Evolutionary conservation across 2,888 invertebrate species (phyloP).

Genomic region (Phragmatobia fuliginosa): DNA sequence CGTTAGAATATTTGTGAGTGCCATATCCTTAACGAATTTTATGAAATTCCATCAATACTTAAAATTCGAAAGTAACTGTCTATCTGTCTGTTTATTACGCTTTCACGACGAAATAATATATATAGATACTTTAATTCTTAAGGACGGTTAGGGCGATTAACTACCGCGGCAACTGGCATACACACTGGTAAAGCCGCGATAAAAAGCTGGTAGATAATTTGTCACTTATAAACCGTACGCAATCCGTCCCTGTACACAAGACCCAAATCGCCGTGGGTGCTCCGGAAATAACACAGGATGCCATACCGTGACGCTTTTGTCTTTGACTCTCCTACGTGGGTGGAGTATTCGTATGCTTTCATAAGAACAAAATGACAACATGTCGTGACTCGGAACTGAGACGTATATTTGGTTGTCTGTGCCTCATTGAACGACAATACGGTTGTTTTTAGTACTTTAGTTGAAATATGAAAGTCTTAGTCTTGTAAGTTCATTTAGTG

Average conservation of each 20-base stretch:
- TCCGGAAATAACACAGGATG: slow-evolving; percentile 61
- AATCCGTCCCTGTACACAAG: slow-evolving; percentile 28
- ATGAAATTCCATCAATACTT: too few species aligned
- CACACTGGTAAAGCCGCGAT: too few species aligned
- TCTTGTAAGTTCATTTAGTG: neutral
- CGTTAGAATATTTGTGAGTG: too few species aligned
- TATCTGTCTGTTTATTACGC: too few species aligned
- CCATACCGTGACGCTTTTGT: slow-evolving; percentile 45
- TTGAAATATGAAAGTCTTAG: neutral
- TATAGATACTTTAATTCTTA: too few species aligned
- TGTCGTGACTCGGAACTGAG: slow-evolving; percentile 1
- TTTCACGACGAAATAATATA: too few species aligned
- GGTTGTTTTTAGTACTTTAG: neutral
- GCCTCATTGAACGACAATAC: neutral
- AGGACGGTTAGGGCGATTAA: too few species aligned
- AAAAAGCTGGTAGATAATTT: too few species aligned
- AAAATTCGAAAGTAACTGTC: too few species aligned
- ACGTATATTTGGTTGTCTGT: slow-evolving; percentile 3
- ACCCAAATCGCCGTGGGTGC: slow-evolving; percentile 37
- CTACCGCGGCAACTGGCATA: too few species aligned
- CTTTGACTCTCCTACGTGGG: slow-evolving; percentile 42
- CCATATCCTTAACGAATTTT: fast-evolving
- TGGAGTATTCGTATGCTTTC: slow-evolving; percentile 36
- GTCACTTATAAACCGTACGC: neutral
- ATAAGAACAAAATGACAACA: slow-evolving; percentile 13